Evolutionary conservation across 2,113 vertebrate genomes (phyloP).

Genomic region (Clarias gariepinus): DNA sequence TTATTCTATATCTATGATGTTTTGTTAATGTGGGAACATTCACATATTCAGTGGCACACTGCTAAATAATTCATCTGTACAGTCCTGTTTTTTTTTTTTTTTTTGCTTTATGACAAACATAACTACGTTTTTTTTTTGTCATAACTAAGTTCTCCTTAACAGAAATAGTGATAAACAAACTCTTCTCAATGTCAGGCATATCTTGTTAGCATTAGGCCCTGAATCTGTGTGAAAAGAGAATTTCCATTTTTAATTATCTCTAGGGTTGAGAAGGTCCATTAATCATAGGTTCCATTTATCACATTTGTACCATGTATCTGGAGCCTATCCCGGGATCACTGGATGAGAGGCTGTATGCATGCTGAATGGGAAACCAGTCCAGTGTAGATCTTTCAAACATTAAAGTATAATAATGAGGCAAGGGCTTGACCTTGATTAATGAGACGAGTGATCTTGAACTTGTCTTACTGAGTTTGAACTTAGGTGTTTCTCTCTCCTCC

Average conservation of each 20-base stretch:
- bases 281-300: neutral
- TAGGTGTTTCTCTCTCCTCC: neutral
- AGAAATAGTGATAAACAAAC: neutral
- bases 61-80: conserved; percentile 20
- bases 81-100: neutral
- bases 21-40: neutral
- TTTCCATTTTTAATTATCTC: neutral
- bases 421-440: neutral
- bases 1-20: conserved; percentile 5
- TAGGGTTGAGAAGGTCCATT: neutral
- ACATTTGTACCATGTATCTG: neutral
- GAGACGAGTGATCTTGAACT: neutral
- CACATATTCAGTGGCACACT: neutral
- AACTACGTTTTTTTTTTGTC: neutral
- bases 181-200: neutral
- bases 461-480: neutral
- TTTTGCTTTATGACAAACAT: neutral
- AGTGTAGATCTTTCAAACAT: neutral
- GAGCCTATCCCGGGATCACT: neutral
- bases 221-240: neutral
- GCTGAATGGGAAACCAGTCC: neutral
- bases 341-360: neutral
- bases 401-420: neutral
- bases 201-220: neutral
- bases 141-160: neutral